phyloP scores from a whole-genome alignment of 2,113 vertebrate species.

The Chaenogobius annularis region DNA sequence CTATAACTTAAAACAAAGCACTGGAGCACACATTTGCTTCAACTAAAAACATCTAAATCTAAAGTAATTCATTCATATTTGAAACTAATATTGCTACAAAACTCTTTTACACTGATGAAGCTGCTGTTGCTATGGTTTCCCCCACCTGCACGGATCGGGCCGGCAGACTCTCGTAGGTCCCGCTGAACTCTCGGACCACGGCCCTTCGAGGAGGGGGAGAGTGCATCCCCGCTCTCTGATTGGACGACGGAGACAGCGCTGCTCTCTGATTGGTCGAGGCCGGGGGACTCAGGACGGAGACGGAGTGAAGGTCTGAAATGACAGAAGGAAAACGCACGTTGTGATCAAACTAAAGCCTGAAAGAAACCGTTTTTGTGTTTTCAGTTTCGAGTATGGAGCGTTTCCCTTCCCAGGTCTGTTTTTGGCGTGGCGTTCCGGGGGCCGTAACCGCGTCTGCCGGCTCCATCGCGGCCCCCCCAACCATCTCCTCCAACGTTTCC shows the following conservation, averaged over 20 bases:
- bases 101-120: no score
- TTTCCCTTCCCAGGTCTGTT: neutral
- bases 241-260: slow-evolving; percentile 85
- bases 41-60: no score
- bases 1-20: no score
- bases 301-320: slow-evolving; percentile 57
- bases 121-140: neutral
- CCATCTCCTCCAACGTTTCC: slow-evolving; percentile 69
- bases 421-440: slow-evolving; percentile 44
- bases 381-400: no score
- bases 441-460: slow-evolving; percentile 49
- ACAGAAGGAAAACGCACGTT: neutral
- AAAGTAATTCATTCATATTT: no score
- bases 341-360: no score
- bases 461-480: slow-evolving; percentile 55
- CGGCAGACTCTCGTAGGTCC: slow-evolving; percentile 89
- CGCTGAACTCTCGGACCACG: slow-evolving; percentile 79
- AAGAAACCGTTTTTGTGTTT: no score
- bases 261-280: slow-evolving; percentile 74
- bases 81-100: no score
- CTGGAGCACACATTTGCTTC: no score
- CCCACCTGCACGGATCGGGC: slow-evolving; percentile 86
- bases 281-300: slow-evolving; percentile 75
- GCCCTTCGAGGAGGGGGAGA: slow-evolving; percentile 87
- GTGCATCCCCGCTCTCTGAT: slow-evolving; percentile 87